phyloP scores from a whole-genome alignment of 2,888 invertebrate species.

The Hirudinaria manillensis region DNA sequence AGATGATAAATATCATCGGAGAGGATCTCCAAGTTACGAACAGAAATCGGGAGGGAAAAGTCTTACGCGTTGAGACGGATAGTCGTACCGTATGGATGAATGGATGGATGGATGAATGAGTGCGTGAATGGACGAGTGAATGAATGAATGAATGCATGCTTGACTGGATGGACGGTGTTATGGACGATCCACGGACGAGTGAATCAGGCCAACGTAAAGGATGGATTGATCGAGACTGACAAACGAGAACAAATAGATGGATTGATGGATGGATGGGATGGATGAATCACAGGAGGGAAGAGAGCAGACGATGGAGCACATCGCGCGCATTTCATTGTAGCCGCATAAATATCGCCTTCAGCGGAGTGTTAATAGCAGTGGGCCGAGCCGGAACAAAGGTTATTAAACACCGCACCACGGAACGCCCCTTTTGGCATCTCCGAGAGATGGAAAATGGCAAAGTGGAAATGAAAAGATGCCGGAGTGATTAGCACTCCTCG shows the following conservation, averaged over 20 bases:
- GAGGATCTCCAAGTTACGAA: too few species aligned
- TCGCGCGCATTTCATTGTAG: not conserved
- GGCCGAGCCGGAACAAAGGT: slow-evolving; percentile 18
- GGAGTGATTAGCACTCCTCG: not conserved
- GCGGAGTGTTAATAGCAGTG: slow-evolving; percentile 21
- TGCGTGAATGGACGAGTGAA: too few species aligned
- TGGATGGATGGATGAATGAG: too few species aligned
- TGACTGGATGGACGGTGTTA: too few species aligned
- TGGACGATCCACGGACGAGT: too few species aligned
- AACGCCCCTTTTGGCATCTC: slow-evolving; percentile 4
- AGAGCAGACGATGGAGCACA: not conserved
- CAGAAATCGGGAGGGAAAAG: too few species aligned
- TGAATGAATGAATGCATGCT: too few species aligned
- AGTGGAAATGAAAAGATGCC: not conserved
- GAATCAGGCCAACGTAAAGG: not conserved
- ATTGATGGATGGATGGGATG: not conserved
- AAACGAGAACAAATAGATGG: not conserved
- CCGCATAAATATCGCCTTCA: slow-evolving; percentile 3
- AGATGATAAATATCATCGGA: too few species aligned
- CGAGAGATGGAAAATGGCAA: not conserved
- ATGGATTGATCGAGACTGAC: not conserved
- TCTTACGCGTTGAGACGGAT: too few species aligned
- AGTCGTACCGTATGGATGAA: too few species aligned
- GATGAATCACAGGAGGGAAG: not conserved
- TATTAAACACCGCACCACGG: slow-evolving; percentile 11